Evolutionary conservation across 2,888 invertebrate species (phyloP), one percentile per base, ranked within the genome.

Genomic region (Nomada ferruginata): DNA sequence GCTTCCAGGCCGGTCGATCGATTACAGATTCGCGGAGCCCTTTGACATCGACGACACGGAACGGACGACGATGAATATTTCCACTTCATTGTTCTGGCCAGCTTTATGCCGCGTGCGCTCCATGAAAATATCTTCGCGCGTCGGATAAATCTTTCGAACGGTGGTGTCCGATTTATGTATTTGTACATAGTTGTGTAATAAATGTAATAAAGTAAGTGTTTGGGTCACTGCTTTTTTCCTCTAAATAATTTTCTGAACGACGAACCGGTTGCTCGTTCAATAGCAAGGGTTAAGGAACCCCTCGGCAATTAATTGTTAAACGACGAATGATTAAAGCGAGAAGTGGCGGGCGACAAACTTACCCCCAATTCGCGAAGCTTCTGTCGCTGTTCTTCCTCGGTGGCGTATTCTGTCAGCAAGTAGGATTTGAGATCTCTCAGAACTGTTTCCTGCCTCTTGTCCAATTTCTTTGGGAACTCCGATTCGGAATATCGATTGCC

Each of bases 361-460:
- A 92, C 92, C 87, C 88, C 88, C 4, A 89, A 83, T 55, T 91
- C 87, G 42, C 83, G 84, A 55, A 91, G 85, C 82, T 89, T 89
- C 50, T 82, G 79, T 52, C 85, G 86, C 50, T 88, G 86, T 47
- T 89, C 87, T 50, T 83, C 82, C 80, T 91, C 85, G 15, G 85
- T 78, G 52, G 79, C 75, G 83, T 87, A 89, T 64, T 87, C 85
- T 23, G 88, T 86, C 52, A 87, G 82, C 52, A 89, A 83, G 80
- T 89, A 85, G 64, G 89, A 81, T 79, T 87, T 85, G 20, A 89
- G 79, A 55, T 87, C 83, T 65, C 89, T 87, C 50, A 89, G 71
- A 20, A 88, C 83, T 59, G 76, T 85, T 65, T 89, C 89, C 69
- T 89, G 90, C 73, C 91, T 85, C 78, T 91, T 91, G 85, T 89